These are phyloP conservation scores for Formicarius rufipectus DNA, from an alignment of 2,113 vertebrate genomes.

Conservation along the genomic window DNA sequence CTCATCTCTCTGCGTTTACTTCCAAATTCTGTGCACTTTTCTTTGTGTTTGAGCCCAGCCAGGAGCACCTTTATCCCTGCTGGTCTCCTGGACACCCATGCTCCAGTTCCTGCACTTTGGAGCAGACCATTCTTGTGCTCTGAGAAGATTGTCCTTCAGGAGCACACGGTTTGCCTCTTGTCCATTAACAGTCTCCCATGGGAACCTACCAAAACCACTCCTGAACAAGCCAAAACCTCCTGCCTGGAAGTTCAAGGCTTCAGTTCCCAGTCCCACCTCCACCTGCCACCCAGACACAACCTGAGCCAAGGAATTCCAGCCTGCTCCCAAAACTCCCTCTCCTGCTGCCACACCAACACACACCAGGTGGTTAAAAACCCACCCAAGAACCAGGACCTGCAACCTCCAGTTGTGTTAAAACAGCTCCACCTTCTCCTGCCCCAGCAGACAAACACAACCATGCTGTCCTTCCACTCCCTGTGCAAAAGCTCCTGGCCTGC, in stretches of 20 bases:
- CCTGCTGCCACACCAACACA: background rate
- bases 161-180: background rate
- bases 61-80: background rate
- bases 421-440: background rate
- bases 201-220: background rate
- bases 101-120: background rate
- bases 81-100: background rate
- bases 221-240: background rate
- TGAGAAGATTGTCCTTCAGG: background rate
- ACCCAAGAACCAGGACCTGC: background rate
- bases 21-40: background rate
- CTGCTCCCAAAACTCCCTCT: fast-evolving
- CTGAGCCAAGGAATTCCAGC: background rate
- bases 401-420: background rate
- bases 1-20: background rate
- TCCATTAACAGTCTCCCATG: background rate
- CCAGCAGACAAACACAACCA: background rate
- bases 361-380: background rate
- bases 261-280: background rate
- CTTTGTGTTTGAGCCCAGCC: background rate
- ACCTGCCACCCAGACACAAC: fast-evolving
- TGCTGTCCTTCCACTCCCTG: background rate
- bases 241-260: background rate
- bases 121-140: background rate
- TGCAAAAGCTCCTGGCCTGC: background rate